phyloP scores from a whole-genome alignment of 1,140 invertebrate species.

The Colletes latitarsis region DNA sequence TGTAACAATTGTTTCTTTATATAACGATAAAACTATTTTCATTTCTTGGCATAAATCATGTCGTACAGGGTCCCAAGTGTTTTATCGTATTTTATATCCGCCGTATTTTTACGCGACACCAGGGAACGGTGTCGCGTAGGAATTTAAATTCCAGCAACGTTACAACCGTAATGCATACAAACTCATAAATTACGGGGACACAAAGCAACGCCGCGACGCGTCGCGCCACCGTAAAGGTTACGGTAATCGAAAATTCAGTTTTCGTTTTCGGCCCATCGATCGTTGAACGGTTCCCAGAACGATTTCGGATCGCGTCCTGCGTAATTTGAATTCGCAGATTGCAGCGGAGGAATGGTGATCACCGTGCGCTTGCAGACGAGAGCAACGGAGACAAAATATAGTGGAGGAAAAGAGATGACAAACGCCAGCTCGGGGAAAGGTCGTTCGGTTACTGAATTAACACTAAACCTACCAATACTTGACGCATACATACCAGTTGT shows the following conservation, averaged over 20 bases:
- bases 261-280: neutral
- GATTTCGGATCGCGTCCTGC: neutral
- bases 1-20: neutral
- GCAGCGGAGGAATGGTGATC: neutral
- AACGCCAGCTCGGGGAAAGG: slow-evolving; percentile 6
- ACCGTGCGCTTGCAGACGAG: neutral
- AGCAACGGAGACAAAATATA: neutral
- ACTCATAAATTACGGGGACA: neutral
- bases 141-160: slow-evolving; percentile 1
- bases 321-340: neutral
- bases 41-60: neutral
- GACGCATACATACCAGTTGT: no score
- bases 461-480: no score
- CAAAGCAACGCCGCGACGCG: no score
- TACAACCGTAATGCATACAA: neutral
- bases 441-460: neutral
- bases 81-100: slow-evolving; percentile 4
- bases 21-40: neutral
- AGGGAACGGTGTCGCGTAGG: slow-evolving; percentile 5
- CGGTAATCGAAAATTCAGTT: neutral
- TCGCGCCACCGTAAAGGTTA: neutral
- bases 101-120: slow-evolving; percentile 2
- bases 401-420: neutral
- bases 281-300: neutral
- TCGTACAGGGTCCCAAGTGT: neutral